These are phyloP conservation scores for Oreocharis arfaki DNA, from an alignment of 2,113 vertebrate species.

Conservation along the genomic window DNA sequence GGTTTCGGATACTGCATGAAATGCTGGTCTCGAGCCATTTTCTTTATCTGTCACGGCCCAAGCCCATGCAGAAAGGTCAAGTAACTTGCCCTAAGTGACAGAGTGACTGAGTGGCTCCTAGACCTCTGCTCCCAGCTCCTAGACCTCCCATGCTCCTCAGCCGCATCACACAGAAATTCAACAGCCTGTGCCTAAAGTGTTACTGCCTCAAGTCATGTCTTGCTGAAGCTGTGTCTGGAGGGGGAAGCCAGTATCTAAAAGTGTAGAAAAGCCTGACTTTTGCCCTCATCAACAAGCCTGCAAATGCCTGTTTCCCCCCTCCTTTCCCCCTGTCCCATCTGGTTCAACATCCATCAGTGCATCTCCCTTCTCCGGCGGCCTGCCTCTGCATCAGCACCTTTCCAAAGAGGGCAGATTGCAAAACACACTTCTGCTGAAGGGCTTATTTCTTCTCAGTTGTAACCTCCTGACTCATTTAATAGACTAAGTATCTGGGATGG, in stretches of 20 bases:
- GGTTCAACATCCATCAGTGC: neutral
- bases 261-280: neutral
- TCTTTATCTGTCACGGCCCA: neutral
- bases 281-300: neutral
- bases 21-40: neutral
- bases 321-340: neutral
- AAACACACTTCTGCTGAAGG: neutral
- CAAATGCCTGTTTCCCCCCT: neutral
- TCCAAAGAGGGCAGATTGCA: slow-evolving; percentile 3
- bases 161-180: neutral
- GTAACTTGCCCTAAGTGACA: slow-evolving; percentile 32
- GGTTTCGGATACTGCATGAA: neutral
- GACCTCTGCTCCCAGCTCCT: slow-evolving; percentile 14
- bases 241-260: neutral
- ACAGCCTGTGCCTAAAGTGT: neutral
- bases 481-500: slow-evolving; percentile 30
- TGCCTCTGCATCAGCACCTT: neutral
- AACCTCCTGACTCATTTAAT: slow-evolving; percentile 50
- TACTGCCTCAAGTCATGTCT: neutral
- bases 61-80: slow-evolving; percentile 7
- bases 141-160: slow-evolving; percentile 13
- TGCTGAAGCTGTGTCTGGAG: neutral
- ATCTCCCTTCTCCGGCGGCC: neutral
- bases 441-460: neutral
- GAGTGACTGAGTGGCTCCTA: slow-evolving; percentile 25